Evolutionary conservation across 2,888 invertebrate species (phyloP).

Genomic region (Pristionchus fissidentatus): DNA sequence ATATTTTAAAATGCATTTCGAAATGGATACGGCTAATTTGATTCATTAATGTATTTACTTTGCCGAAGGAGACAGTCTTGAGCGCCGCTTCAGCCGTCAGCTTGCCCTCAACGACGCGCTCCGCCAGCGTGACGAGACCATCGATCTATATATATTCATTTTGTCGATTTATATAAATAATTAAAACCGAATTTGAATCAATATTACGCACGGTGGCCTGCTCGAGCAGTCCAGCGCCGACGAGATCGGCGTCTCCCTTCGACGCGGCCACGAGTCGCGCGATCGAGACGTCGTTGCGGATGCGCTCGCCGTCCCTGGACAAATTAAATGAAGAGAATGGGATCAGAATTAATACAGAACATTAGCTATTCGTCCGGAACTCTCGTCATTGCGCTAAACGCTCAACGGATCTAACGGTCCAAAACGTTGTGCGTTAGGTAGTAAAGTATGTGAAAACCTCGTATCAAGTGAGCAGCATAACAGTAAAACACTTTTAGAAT

Average conservation of each 20-base stretch:
- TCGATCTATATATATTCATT: conserved; percentile 54
- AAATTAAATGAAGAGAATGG: not conserved
- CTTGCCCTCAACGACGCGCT: conserved; percentile 53
- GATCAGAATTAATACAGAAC: too few relatives aligned
- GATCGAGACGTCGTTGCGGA: conserved; percentile 64
- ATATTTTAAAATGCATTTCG: not conserved
- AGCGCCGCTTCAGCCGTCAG: conserved; percentile 49
- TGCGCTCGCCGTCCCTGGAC: conserved; percentile 63
- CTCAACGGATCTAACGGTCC: too few relatives aligned
- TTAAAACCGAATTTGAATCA: not conserved
- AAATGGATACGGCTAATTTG: not conserved
- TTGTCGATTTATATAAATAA: not conserved
- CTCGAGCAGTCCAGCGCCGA: conserved; percentile 57
- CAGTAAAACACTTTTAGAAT: not conserved
- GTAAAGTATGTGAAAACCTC: too few relatives aligned
- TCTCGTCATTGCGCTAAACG: too few relatives aligned
- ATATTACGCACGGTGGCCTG: conserved; percentile 51
- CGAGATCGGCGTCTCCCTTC: conserved; percentile 53
- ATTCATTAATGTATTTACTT: not conserved
- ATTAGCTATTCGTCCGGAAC: too few relatives aligned
- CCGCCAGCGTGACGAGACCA: conserved; percentile 53
- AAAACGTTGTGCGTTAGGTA: too few relatives aligned
- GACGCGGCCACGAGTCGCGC: conserved; percentile 63
- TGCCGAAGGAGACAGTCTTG: conserved; percentile 46
- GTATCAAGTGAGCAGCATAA: too few relatives aligned